These are phyloP conservation scores for Hystrix cristata DNA, from an alignment of 2,113 vertebrate species.

Conservation along the genomic window DNA sequence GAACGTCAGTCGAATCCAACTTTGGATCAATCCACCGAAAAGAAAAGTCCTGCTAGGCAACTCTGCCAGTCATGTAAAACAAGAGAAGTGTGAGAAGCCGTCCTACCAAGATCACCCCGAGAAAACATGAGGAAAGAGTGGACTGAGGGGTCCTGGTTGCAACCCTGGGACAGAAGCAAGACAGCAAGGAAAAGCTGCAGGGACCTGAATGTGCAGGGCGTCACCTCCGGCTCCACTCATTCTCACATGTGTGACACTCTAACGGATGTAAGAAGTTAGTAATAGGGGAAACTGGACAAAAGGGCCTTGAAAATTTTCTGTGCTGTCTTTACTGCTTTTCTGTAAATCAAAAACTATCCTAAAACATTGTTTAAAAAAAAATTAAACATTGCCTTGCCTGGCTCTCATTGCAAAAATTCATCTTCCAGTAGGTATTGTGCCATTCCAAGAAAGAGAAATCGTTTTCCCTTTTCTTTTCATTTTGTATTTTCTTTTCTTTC, in stretches of 20 bases:
- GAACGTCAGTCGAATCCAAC: not conserved
- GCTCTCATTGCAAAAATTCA: not conserved
- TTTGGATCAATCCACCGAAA: not conserved
- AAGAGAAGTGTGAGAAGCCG: not conserved
- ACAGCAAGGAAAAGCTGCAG: too few species aligned
- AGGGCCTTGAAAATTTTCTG: not conserved
- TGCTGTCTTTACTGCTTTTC: not conserved
- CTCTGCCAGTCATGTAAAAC: not conserved
- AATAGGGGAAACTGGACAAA: not conserved
- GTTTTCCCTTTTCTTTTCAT: not conserved
- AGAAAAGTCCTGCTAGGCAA: not conserved
- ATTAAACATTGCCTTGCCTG: not conserved
- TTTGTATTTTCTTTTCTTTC: not conserved
- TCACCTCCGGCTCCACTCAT: not conserved
- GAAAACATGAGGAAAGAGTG: not conserved
- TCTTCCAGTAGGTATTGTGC: not conserved
- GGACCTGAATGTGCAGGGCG: not conserved
- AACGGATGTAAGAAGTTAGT: not conserved
- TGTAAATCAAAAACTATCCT: not conserved
- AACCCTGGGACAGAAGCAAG: too few species aligned
- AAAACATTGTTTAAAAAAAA: not conserved
- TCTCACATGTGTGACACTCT: not conserved
- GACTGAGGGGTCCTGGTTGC: too few species aligned
- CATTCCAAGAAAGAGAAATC: not conserved
- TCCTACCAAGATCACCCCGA: not conserved